Percentiles rank a stretch among this genome's conserved stretches.
Conservation (phyloP, 2,888 invertebrate genomes). For the Tanytarsus gracilentus region DNA sequence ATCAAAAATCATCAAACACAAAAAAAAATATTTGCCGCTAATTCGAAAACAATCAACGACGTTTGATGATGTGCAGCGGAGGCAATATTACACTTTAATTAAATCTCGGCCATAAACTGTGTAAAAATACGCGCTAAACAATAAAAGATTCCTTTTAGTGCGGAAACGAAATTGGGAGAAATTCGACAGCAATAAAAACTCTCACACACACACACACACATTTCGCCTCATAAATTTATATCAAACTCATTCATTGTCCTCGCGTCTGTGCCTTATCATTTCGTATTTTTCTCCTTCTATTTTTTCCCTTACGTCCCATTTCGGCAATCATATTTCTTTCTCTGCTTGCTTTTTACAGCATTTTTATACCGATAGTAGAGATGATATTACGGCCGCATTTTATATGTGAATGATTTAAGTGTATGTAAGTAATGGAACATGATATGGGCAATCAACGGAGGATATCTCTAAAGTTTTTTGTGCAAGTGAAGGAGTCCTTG, state of each 20-base stretch:
- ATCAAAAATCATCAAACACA: no score
- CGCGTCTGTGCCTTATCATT: background rate
- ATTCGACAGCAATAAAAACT: no score
- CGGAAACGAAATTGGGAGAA: no score
- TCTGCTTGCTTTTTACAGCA: background rate
- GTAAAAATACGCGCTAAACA: no score
- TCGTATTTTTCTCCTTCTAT: background rate
- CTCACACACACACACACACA: background rate
- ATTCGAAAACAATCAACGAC: no score
- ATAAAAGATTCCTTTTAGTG: no score
- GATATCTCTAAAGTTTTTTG: background rate
- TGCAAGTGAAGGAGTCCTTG: no score
- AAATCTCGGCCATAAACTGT: no score
- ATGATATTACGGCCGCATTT: background rate
- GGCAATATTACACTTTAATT: no score
- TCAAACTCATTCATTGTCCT: background rate
- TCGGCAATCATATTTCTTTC: background rate
- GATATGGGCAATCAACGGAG: conserved; percentile 24
- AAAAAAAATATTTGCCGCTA: no score
- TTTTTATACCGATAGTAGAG: background rate
- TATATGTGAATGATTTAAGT: conserved; percentile 10
- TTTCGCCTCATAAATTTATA: conserved; percentile 5
- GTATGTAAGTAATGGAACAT: background rate
- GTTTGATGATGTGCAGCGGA: no score
- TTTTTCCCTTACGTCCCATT: no score